Base-by-base conservation (phyloP, 2,888 invertebrate genomes). In the Spodoptera littoralis region DNA sequence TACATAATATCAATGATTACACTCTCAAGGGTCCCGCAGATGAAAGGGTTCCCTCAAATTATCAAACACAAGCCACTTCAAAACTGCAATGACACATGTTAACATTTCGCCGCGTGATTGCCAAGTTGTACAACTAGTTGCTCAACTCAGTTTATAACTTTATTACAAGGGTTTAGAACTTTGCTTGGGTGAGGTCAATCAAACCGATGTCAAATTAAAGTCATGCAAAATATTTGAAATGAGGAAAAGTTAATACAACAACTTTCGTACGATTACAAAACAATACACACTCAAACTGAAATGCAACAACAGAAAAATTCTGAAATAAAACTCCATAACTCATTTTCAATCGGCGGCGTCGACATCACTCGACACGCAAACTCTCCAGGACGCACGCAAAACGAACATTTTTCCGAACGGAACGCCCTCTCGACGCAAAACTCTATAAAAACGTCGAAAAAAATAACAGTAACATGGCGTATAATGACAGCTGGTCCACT, bases 401-500 rank as follows among this genome's bases (percentile, higher is more conserved):
- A 92, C 93, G 93, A 91, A 90, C 93, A 94, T 94, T 94, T 93
- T 94, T 92, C 94, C 92, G 88, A 92, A 92, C 92, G 90, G 89
- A 91, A 92, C 93, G 93, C 93, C 92, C 92, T 91, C 88, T 90
- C 92, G 82, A 89, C 89, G 92, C 88, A 92, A 93, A 94, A 93
- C 94, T 94, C 92, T 92, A 94, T 93, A 90, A 95, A 94, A 94
- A 92, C 92, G 90, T 91, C 92, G 89, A 94, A 94, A 94, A 93
- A 94, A 93, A 92, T 89, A 92, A 95, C 94, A 92, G 94, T 94
- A 93, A 93, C 95, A 95, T 95, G 92, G 94, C 94, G 94, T 93
- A 95, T 95, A 95, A 95, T 95, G 95, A 95, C 95, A 95, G 95
- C 95, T 95, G 95, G 95, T 94, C 94, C 95, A 95, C 95, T 95